Evolutionary conservation across 2,797 vertebrate species (phyloP).

Genomic region (Falco biarmicus): DNA sequence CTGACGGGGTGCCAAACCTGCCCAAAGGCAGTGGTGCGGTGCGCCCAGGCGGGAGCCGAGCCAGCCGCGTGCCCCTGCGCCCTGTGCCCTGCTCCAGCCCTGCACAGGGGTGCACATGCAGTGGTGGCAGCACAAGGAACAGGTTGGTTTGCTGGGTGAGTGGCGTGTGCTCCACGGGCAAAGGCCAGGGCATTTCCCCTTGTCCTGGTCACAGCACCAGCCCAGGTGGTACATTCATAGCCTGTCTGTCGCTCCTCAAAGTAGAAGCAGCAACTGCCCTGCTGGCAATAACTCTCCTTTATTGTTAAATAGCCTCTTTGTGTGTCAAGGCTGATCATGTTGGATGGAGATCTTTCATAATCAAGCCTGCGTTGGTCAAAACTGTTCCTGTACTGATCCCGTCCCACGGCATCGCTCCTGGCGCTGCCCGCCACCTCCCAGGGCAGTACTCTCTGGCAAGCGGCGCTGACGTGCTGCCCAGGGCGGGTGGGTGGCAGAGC

Average conservation of each 20-base stretch:
- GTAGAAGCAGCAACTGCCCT: background rate
- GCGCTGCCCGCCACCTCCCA: background rate
- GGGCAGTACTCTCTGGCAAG: background rate
- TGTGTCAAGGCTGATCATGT: background rate
- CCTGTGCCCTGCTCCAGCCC: background rate
- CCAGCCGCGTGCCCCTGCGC: accelerated
- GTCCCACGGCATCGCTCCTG: background rate
- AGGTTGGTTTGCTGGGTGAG: background rate
- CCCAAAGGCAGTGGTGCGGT: accelerated
- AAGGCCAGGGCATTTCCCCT: background rate
- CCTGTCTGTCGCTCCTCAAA: background rate
- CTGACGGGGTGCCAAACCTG: background rate
- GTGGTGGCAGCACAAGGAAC: background rate
- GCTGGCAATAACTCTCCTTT: background rate
- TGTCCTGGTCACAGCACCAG: background rate
- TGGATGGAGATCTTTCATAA: background rate
- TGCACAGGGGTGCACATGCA: accelerated
- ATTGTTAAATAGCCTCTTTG: background rate
- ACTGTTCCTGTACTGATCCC: background rate
- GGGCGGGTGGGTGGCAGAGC: background rate
- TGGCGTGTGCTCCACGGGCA: accelerated
- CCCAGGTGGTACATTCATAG: accelerated
- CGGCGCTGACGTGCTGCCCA: accelerated
- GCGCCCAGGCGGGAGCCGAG: background rate
- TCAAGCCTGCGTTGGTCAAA: accelerated